Conservation (phyloP, 1,140 invertebrate genomes). For the Triops longicaudatus region DNA sequence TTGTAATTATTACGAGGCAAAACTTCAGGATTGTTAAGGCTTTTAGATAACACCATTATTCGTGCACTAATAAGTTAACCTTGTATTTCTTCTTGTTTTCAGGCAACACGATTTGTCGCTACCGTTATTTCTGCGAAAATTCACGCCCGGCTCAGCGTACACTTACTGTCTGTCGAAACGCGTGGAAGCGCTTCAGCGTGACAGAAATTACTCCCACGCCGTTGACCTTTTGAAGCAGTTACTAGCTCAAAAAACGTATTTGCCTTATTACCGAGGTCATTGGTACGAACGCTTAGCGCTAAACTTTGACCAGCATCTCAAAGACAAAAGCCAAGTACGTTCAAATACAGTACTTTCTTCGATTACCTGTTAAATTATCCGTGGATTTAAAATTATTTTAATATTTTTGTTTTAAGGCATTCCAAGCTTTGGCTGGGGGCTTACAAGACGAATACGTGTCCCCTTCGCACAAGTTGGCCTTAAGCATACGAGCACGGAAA, state of each 20-base stretch:
- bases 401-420: slow-evolving; percentile 35
- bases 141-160: slow-evolving; percentile 42
- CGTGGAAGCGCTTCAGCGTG: slow-evolving; percentile 44
- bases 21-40: too few species aligned
- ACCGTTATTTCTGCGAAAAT: slow-evolving; percentile 42
- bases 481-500: slow-evolving; percentile 41
- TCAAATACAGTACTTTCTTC: neutral
- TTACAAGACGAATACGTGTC: slow-evolving; percentile 40
- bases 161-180: slow-evolving; percentile 40
- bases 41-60: too few species aligned
- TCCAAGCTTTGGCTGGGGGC: slow-evolving; percentile 38
- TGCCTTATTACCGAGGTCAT: slow-evolving; percentile 41
- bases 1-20: too few species aligned
- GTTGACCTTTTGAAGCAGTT: slow-evolving; percentile 41
- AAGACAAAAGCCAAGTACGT: slow-evolving; percentile 40
- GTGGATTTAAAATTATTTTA: slow-evolving; percentile 16
- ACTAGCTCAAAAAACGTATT: slow-evolving; percentile 41
- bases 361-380: too few species aligned
- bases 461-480: slow-evolving; percentile 39
- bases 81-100: too few species aligned
- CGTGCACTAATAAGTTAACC: too few species aligned
- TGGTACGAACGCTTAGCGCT: slow-evolving; percentile 48
- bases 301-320: slow-evolving; percentile 47
- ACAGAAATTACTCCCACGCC: slow-evolving; percentile 43
- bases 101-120: slow-evolving; percentile 37